Evolutionary conservation across 2,888 invertebrate genomes (phyloP), one percentile per base, ranked within the genome.

Genomic region (Fabriciana adippe): DNA sequence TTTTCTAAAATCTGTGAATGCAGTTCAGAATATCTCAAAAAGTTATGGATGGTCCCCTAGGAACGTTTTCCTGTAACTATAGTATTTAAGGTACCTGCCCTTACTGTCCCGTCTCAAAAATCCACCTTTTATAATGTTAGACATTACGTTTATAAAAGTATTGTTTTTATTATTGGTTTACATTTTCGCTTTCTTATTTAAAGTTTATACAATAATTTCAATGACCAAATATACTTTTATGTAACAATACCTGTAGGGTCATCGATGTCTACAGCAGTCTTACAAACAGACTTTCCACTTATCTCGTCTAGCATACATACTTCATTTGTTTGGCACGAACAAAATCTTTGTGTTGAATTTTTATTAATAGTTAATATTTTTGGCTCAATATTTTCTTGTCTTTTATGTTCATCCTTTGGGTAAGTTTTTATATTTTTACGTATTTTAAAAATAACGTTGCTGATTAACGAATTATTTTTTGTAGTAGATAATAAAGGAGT

Each of bases 281-380:
- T 91, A 80, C 95, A 95, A 57, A 92, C 86, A 4, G 95, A 93
- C 57, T 93, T 93, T 60, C 94, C 93, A 77, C 94, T 95, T 74
- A 88, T 93, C 75, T 93, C 93, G 74, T 94, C 91, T 61, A 95
- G 93, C 83, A 95, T 94, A 86, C 95, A 95, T 69, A 95, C 94
- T 85, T 95, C 94, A 73, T 86, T 84, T 72, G 75, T 89, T 86
- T 91, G 88, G 89, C 93, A 94, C 87, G 89, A 87, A 77, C 93
- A 93, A 82, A 92, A 91, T 75, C 80, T 88, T 79, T 83, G 78
- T 60, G 89, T 85, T 75, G 89, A 75, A 78, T 90, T 88, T 84
- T 86, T 83, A 74, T 87, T 89, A 70, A 80, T 85, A 62, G 88
- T 83, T 47, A 59, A 26, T 51, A 91, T 87, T 72, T 86, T 90